These are phyloP conservation scores for Cephus sareptanus DNA, from an alignment of 2,888 invertebrate species.

Conservation along the genomic window DNA sequence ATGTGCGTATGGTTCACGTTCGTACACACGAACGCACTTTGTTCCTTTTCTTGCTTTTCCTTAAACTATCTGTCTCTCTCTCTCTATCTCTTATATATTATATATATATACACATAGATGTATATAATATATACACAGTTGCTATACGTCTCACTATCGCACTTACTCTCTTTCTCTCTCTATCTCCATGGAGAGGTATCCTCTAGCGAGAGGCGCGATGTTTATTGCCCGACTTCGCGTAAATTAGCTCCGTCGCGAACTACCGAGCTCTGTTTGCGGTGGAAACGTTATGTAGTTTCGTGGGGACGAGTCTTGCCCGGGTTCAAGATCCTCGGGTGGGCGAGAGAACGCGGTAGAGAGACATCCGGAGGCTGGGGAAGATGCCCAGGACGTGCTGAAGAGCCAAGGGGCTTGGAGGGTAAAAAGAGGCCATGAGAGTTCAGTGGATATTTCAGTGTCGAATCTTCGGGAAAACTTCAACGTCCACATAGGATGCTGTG, in stretches of 20 bases:
- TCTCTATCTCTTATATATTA: slow-evolving; percentile 19
- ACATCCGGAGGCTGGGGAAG: not conserved
- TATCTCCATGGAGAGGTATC: slow-evolving; percentile 42
- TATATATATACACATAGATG: not conserved
- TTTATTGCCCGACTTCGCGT: slow-evolving; percentile 62
- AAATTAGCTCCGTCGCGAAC: slow-evolving; percentile 54
- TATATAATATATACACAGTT: not conserved
- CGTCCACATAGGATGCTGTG: not conserved
- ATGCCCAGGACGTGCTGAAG: not conserved
- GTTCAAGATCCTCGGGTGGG: not conserved
- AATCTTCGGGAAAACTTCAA: not conserved
- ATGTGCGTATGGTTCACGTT: slow-evolving; percentile 60
- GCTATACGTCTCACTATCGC: not conserved
- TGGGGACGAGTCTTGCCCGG: not conserved
- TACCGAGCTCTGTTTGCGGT: slow-evolving; percentile 10
- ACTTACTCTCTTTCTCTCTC: slow-evolving; percentile 20
- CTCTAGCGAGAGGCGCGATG: slow-evolving; percentile 58
- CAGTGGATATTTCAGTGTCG: not conserved
- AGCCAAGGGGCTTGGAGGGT: not conserved
- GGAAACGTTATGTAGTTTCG: not conserved
- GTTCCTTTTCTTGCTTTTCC: slow-evolving; percentile 31
- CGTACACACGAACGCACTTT: slow-evolving; percentile 57
- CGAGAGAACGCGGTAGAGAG: not conserved
- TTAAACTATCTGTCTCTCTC: slow-evolving; percentile 29
- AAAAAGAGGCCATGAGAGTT: not conserved